A percentile compares a stretch with the other conserved stretches of the same genome.
phyloP scores from a whole-genome alignment of 2,797 vertebrate species.

The Channa striata region DNA sequence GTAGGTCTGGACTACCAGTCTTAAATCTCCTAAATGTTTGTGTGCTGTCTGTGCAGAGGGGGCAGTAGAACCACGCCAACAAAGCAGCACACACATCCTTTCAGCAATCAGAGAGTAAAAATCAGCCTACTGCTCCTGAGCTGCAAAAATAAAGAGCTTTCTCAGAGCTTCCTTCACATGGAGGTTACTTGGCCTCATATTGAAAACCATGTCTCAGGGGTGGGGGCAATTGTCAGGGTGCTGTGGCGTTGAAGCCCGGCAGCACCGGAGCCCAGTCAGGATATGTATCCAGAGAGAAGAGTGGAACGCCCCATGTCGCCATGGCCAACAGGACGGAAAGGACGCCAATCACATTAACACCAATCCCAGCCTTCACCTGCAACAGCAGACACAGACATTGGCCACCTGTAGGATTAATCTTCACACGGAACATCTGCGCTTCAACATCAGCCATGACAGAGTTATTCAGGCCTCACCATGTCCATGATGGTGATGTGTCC shows the following conservation, averaged over 20 bases:
- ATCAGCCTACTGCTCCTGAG: background rate
- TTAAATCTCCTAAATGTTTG: no score
- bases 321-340: conserved; percentile 88
- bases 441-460: background rate
- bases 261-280: conserved; percentile 87
- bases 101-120: background rate
- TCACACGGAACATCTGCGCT: background rate
- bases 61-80: background rate
- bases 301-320: conserved; percentile 88
- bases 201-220: accelerated
- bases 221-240: conserved; percentile 59
- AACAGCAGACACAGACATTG: conserved; percentile 9
- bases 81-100: background rate
- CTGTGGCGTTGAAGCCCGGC: conserved; percentile 78
- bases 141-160: background rate
- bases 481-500: conserved; percentile 89
- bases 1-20: background rate
- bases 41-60: background rate
- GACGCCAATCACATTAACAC: conserved; percentile 90
- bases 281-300: conserved; percentile 88
- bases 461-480: conserved; percentile 83
- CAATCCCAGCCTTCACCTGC: conserved; percentile 94
- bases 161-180: background rate
- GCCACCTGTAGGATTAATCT: no score
- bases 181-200: background rate